Evolutionary conservation across 1,140 invertebrate genomes (phyloP), one percentile per base, ranked within the genome.

Genomic region (Papilio dardanus): DNA sequence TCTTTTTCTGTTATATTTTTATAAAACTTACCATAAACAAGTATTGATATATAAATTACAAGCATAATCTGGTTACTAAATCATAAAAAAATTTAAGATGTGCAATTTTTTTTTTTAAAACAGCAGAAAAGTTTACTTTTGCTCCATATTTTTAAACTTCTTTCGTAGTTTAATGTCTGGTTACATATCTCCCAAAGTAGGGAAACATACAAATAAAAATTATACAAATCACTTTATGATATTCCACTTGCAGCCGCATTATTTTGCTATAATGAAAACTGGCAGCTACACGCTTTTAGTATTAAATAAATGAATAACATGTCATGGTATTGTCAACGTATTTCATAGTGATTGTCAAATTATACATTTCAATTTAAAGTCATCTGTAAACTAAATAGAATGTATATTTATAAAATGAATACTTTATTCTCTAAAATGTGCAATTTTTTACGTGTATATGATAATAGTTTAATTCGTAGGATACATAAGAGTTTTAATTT

Each of bases 1-100:
- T 76, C 77, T 67, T 46, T 81, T 80, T 80, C 71, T 74, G 46
- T 78, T 79, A 33, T 78, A 80, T 80, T 77, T 62, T 77, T 50
- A 78, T 77, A 82, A 75, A 71, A 74, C 66, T 30, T 74, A 71
- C 73, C 74, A n/a, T 28, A 58, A 76, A 8, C 35, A 37, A 14
- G 35, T 12, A 37, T 37, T n/a, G n/a, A n/a, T n/a, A n/a, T n/a
- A n/a, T n/a, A n/a, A n/a, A n/a, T n/a, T n/a, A n/a, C n/a, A 37
- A 37, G 65, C 71, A 76, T 31, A n/a, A 28, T 28, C 3, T 28
- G 24, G 24, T 62, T 62, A 28, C 14, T 14, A 62, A 14, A 62
- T 28, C 3, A 4, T 1, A 14, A 21, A 14, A 24, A 28, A 14
- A 46, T 0, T 46, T 46, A 1, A 46, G 19, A n/a, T 46, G 6